A percentile compares a stretch with the other conserved stretches of the same genome.
phyloP scores from a whole-genome alignment of 2,113 vertebrate species.

The Ageneiosus marmoratus region DNA sequence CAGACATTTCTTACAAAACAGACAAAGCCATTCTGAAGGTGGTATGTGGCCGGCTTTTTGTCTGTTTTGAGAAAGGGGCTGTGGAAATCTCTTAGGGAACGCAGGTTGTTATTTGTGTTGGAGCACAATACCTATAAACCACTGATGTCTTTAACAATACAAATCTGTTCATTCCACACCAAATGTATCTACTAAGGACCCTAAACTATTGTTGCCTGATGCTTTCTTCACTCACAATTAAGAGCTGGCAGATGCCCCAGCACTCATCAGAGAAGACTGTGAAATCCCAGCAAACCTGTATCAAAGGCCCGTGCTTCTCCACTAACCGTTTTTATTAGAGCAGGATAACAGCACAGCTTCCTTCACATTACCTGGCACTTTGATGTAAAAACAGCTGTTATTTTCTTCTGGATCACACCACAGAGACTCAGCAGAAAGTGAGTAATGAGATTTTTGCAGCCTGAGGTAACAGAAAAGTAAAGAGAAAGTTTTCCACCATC shows the following conservation, averaged over 20 bases:
- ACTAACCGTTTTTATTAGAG: constrained; percentile 40
- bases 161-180: not conserved
- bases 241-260: constrained; percentile 2
- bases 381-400: constrained; percentile 37
- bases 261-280: constrained; percentile 15
- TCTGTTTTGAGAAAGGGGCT: not conserved
- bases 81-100: not conserved
- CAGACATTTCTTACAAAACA: not conserved
- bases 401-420: constrained; percentile 38
- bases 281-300: constrained; percentile 29
- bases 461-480: constrained; percentile 28
- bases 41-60: not conserved
- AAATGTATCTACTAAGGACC: not conserved
- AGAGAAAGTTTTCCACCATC: not conserved
- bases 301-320: constrained; percentile 32
- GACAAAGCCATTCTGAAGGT: constrained; percentile 3
- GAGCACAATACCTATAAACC: constrained; percentile 24
- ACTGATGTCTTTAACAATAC: constrained; percentile 10
- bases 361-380: constrained; percentile 44
- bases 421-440: constrained; percentile 31
- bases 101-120: not conserved
- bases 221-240: constrained; percentile 23
- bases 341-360: constrained; percentile 25
- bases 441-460: constrained; percentile 43
- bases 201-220: constrained; percentile 3